Conservation (phyloP, 2,888 invertebrate genomes). For the Drosophila robusta region DNA sequence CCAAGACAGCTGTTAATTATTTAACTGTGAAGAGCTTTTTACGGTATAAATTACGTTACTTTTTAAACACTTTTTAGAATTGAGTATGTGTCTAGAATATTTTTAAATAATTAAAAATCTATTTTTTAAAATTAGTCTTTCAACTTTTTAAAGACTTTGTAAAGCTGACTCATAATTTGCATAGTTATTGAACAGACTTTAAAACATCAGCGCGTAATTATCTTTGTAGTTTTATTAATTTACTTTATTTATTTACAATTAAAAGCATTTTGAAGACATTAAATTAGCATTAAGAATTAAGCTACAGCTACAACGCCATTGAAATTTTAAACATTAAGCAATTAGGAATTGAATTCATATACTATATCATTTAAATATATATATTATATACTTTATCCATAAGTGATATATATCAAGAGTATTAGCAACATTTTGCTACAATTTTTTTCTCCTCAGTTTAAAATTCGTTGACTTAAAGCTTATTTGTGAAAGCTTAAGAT, state of each 20-base stretch:
- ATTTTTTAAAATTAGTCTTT: no score
- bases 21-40: not conserved
- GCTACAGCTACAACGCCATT: conserved; percentile 54
- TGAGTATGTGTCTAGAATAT: no score
- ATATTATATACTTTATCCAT: conserved; percentile 29
- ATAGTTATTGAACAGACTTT: not conserved
- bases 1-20: not conserved
- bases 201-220: conserved; percentile 1
- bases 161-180: no score
- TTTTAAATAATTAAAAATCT: no score
- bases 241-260: conserved; percentile 71
- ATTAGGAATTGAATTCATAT: conserved; percentile 69
- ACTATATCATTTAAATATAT: conserved; percentile 27
- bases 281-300: conserved; percentile 55
- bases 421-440: conserved; percentile 34
- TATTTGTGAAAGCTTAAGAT: conserved; percentile 50
- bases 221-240: conserved; percentile 25
- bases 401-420: conserved; percentile 28
- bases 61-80: not conserved
- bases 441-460: conserved; percentile 48
- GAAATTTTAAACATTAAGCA: conserved; percentile 55
- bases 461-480: conserved; percentile 72
- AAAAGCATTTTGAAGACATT: conserved; percentile 72
- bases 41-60: not conserved
- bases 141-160: no score